phyloP scores from a whole-genome alignment of 2,888 invertebrate species.

The Plagodis dolabraria region DNA sequence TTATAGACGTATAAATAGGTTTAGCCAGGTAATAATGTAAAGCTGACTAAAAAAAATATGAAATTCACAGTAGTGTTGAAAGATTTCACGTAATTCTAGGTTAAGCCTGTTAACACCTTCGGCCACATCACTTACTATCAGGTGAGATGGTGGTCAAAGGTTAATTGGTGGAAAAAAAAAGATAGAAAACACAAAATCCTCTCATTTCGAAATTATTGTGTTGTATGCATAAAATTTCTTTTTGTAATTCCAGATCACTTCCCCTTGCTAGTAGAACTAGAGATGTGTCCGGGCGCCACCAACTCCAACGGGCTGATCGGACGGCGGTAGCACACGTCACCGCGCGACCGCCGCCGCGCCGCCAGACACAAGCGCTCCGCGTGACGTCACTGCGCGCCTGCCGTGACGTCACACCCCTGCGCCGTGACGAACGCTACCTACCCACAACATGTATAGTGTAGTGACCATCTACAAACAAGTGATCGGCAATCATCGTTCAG shows the following conservation, averaged over 20 bases:
- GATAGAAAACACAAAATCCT: too few relatives aligned
- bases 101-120: too few relatives aligned
- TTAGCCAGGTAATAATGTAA: too few relatives aligned
- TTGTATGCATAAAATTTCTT: too few relatives aligned
- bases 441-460: background rate
- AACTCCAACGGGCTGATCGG: slow-evolving; percentile 92
- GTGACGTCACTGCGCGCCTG: slow-evolving; percentile 21
- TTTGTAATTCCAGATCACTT: slow-evolving; percentile 89
- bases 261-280: slow-evolving; percentile 95
- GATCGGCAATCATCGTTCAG: background rate
- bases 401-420: background rate
- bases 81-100: too few relatives aligned
- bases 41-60: too few relatives aligned
- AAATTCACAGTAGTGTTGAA: too few relatives aligned
- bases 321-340: slow-evolving; percentile 90
- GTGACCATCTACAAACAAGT: background rate
- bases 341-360: slow-evolving; percentile 43
- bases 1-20: too few relatives aligned
- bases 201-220: too few relatives aligned
- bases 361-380: slow-evolving; percentile 36
- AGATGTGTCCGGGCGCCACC: slow-evolving; percentile 92
- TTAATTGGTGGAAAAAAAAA: too few relatives aligned
- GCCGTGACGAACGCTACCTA: background rate
- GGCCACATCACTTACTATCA: too few relatives aligned
- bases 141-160: too few relatives aligned